Evolutionary conservation across 2,113 vertebrate species (phyloP).

Genomic region (Rhagologus leucostigma): DNA sequence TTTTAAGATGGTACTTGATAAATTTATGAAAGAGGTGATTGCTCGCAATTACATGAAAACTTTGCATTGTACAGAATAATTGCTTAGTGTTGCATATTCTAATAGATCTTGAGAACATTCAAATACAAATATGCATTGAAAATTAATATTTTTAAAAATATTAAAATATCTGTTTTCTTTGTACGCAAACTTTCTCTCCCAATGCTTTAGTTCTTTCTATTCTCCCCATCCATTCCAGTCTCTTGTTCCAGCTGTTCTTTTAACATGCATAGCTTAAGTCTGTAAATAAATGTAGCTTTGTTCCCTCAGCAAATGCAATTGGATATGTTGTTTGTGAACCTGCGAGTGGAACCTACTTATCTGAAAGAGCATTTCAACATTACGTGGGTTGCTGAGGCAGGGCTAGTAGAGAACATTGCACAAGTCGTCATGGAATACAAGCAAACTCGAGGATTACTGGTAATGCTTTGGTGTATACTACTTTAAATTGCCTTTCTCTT

Average conservation of each 20-base stretch:
- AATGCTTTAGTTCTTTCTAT: background rate
- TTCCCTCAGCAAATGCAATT: conserved; percentile 76
- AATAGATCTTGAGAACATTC: background rate
- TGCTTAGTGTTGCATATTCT: background rate
- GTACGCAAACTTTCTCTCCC: background rate
- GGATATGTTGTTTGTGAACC: conserved; percentile 79
- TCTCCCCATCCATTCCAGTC: background rate
- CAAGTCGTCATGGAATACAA: conserved; percentile 83
- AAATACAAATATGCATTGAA: background rate
- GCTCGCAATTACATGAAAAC: background rate
- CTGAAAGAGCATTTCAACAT: conserved; percentile 83
- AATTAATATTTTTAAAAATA: background rate
- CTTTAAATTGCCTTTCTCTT: background rate
- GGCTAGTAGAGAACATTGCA: conserved; percentile 85
- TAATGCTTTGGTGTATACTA: conserved; percentile 39
- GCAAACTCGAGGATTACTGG: conserved; percentile 79
- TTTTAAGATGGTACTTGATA: background rate
- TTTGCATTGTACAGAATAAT: background rate
- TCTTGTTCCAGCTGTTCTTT: background rate
- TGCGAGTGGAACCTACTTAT: conserved; percentile 75
- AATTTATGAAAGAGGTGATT: background rate
- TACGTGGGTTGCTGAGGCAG: conserved; percentile 80
- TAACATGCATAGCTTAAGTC: background rate
- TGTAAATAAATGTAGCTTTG: background rate
- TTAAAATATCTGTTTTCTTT: background rate